Evolutionary conservation across 2,888 invertebrate genomes (phyloP).

Genomic region (Andrena flavipes): DNA sequence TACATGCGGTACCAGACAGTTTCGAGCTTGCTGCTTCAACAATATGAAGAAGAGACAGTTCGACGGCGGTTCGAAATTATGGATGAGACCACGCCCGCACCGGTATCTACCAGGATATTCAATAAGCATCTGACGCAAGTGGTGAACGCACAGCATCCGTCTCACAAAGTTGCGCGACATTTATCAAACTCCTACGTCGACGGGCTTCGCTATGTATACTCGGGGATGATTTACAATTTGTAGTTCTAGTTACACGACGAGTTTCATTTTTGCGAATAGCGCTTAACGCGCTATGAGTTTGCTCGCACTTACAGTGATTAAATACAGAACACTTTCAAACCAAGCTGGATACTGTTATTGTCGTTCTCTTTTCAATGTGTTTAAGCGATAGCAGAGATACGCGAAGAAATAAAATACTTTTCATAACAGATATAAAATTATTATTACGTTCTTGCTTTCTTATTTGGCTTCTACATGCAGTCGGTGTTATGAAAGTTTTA

Average conservation of each 20-base stretch:
- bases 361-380: background rate
- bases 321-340: slow-evolving; percentile 21
- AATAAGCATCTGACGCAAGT: background rate
- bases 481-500: background rate
- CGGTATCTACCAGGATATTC: slow-evolving; percentile 67
- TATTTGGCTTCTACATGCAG: background rate
- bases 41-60: slow-evolving; percentile 87
- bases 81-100: slow-evolving; percentile 70
- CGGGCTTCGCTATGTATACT: slow-evolving; percentile 30
- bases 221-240: slow-evolving; percentile 22
- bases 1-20: slow-evolving; percentile 89
- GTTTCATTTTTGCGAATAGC: slow-evolving; percentile 7
- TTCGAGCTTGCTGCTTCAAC: slow-evolving; percentile 91
- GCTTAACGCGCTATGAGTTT: background rate
- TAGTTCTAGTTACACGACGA: background rate
- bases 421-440: slow-evolving; percentile 15
- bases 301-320: slow-evolving; percentile 3
- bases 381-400: background rate
- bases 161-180: slow-evolving; percentile 18
- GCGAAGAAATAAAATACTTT: background rate
- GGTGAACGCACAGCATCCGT: background rate
- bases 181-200: slow-evolving; percentile 21
- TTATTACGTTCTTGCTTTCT: background rate
- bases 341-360: background rate
- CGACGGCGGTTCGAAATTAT: slow-evolving; percentile 69